phyloP scores from a whole-genome alignment of 2,113 vertebrate species.

The Grammomys dolichurus region DNA sequence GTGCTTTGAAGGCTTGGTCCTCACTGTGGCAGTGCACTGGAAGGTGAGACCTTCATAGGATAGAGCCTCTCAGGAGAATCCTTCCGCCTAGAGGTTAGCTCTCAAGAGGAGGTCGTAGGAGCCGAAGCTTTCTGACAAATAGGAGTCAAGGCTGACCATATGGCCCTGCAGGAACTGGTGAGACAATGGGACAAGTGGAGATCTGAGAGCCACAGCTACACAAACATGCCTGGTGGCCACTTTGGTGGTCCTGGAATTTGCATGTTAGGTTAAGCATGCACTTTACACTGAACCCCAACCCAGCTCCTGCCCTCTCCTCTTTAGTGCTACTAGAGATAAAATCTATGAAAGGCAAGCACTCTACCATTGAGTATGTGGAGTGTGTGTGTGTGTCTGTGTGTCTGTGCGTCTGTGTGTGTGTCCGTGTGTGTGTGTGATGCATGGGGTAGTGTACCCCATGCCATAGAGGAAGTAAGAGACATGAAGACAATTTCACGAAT shows the following conservation, averaged over 20 bases:
- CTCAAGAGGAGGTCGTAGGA: too few species aligned
- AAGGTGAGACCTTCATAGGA: too few species aligned
- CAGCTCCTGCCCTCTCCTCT: neutral
- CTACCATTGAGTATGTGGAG: neutral
- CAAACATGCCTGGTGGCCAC: neutral
- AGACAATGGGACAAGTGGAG: too few species aligned
- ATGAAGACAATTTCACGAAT: neutral
- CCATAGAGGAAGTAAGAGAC: neutral
- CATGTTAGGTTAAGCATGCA: neutral
- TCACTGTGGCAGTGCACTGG: too few species aligned
- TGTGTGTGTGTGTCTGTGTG: neutral
- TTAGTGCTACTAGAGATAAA: neutral
- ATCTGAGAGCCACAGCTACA: neutral
- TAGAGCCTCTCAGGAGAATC: too few species aligned
- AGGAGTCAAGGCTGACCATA: neutral
- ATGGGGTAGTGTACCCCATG: too few species aligned
- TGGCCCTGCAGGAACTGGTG: neutral
- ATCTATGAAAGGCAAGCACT: neutral
- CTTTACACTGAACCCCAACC: neutral
- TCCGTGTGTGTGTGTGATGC: neutral
- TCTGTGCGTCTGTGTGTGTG: neutral
- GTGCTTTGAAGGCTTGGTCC: too few species aligned
- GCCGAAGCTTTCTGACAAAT: neutral
- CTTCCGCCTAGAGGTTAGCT: too few species aligned
- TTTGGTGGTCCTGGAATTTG: neutral